Evolutionary conservation across 1,140 invertebrate species (phyloP), one percentile per base, ranked within the genome.

Genomic region (Rhyzopertha dominica): DNA sequence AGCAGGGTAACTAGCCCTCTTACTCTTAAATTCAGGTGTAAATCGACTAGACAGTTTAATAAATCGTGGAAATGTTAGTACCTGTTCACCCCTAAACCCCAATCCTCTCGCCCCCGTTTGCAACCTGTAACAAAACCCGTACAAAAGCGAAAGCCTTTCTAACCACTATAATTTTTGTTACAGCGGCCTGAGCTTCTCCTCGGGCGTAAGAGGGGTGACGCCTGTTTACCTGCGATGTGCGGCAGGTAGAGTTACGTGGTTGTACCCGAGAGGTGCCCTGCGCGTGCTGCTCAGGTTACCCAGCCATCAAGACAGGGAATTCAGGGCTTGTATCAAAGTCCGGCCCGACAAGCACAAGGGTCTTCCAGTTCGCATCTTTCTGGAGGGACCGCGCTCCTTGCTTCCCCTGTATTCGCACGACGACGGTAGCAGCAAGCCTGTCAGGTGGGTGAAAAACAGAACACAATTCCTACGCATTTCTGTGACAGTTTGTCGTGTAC

Each of bases 151-250:
- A 8, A n/a, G 25, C 25, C 25, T 8, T 26, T 8, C 8, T n/a
- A 26, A 8, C 25, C 8, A 26, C n/a, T 26, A 8, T 26, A 8
- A 54, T 35, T 54, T 53, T 64, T 65, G 46, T 74, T 74, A 19
- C 68, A 79, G 77, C 58, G 77, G 77, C 3, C 51, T 78, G 53
- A 66, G 66, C 4, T 52, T 66, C 24, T 65, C 58, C 7, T 51
- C 66, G 1, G 66, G 69, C 43, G 43, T 51, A 14, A 73, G 81
- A 36, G 83, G 79, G 2, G 84, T 89, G 5, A 80, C 81, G 18
- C 84, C 85, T 0, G 82, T 87, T 4, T 87, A 87, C 67, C 75
- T 88, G 16, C 74, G 84, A 14, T 89, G 86, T 54, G 73, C 79
- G 2, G 78, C 81, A 36, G 86, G 86, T 9, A 69, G 70, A 0